Evolutionary conservation across 2,113 vertebrate species (phyloP).

Genomic region (Asarcornis scutulata): DNA sequence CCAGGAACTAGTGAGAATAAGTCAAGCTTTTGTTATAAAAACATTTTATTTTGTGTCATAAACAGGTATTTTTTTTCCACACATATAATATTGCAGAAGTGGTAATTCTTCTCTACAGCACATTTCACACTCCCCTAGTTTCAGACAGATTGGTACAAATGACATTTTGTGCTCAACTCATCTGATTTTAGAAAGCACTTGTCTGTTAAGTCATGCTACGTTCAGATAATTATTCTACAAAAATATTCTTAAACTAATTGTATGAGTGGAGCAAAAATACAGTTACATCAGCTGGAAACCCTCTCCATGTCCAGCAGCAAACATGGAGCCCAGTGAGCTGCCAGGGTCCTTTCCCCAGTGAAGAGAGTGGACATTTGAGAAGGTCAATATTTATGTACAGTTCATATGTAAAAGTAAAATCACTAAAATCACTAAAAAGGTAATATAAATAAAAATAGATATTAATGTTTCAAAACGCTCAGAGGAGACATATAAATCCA

Average conservation of each 20-base stretch:
- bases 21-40: background rate
- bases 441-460: constrained; percentile 33
- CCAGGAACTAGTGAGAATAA: background rate
- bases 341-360: background rate
- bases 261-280: constrained; percentile 4
- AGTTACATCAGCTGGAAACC: background rate
- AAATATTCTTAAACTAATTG: constrained; percentile 26
- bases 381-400: background rate
- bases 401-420: background rate
- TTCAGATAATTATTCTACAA: constrained; percentile 43
- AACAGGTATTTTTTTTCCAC: constrained; percentile 19
- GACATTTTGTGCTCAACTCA: constrained; percentile 12
- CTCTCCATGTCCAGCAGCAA: background rate
- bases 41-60: background rate
- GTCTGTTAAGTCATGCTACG: constrained; percentile 8
- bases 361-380: background rate
- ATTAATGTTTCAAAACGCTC: constrained; percentile 36
- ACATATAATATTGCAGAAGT: constrained; percentile 20
- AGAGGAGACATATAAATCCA: constrained; percentile 14
- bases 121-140: constrained; percentile 58
- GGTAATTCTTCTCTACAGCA: constrained; percentile 30
- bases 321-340: background rate
- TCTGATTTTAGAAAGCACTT: constrained; percentile 55
- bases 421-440: background rate
- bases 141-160: constrained; percentile 56